These are phyloP conservation scores for Danio jaintianensis DNA, from an alignment of 2,797 vertebrate species.

Conservation along the genomic window DNA sequence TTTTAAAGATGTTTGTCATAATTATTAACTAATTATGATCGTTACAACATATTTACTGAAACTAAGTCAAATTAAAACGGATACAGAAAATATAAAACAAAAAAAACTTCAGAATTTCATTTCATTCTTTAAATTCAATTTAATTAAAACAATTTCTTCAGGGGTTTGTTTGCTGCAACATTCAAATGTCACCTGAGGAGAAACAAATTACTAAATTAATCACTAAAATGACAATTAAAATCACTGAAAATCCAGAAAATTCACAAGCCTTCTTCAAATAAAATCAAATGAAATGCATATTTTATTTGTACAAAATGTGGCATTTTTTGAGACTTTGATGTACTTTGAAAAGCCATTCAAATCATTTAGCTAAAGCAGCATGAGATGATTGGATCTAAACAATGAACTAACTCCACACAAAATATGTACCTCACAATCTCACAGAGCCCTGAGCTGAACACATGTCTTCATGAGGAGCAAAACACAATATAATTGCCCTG, in stretches of 20 bases:
- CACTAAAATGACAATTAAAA: too few relatives aligned
- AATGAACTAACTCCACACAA: neutral
- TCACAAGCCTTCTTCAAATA: neutral
- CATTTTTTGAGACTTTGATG: neutral
- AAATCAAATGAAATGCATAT: neutral
- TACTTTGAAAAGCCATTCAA: neutral
- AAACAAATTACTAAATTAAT: too few relatives aligned
- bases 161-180: too few relatives aligned
- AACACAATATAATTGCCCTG: slow-evolving; percentile 15
- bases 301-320: neutral
- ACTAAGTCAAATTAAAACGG: too few relatives aligned
- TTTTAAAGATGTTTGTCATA: too few relatives aligned
- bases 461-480: neutral
- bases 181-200: too few relatives aligned
- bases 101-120: too few relatives aligned
- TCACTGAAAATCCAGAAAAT: neutral
- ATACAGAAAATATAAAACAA: too few relatives aligned
- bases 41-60: too few relatives aligned
- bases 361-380: neutral
- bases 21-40: too few relatives aligned
- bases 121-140: too few relatives aligned
- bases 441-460: neutral
- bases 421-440: neutral
- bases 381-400: neutral
- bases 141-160: too few relatives aligned